These are phyloP conservation scores for Pitangus sulphuratus DNA, from an alignment of 2,797 vertebrate genomes.

Conservation along the genomic window DNA sequence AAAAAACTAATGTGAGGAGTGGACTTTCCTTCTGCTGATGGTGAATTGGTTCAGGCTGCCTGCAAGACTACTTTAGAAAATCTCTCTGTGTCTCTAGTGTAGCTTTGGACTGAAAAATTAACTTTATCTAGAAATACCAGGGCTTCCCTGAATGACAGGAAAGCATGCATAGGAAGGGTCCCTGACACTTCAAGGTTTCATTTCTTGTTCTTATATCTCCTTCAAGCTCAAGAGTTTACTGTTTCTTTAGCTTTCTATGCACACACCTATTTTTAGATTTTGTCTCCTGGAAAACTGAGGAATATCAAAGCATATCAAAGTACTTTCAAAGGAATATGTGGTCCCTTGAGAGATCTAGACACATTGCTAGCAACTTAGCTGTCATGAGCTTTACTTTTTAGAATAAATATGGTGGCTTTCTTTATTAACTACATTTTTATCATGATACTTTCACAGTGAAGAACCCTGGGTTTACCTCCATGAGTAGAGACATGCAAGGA, in stretches of 20 bases:
- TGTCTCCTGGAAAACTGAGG: background rate
- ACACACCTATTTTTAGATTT: background rate
- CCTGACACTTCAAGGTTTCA: background rate
- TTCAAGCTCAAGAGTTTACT: background rate
- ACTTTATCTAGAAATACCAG: background rate
- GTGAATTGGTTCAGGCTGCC: background rate
- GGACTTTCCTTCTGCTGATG: background rate
- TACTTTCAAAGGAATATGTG: background rate
- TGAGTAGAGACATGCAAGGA: background rate
- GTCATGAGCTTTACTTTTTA: background rate
- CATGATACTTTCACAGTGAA: background rate
- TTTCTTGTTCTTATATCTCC: background rate
- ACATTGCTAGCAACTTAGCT: background rate
- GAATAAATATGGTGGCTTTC: background rate
- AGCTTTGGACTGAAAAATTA: background rate
- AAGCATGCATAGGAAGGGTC: background rate
- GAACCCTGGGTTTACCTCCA: rapidly evolving
- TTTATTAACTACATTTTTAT: background rate
- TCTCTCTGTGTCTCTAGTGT: background rate
- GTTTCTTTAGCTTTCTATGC: background rate
- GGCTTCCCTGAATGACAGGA: background rate
- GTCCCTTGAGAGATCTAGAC: background rate
- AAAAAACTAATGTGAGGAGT: background rate
- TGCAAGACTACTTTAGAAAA: background rate
- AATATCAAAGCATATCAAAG: background rate